A percentile compares a stretch with the other conserved stretches of the same genome.
Conservation (phyloP, 2,113 vertebrate species). For the Hydrochoerus hydrochaeris region DNA sequence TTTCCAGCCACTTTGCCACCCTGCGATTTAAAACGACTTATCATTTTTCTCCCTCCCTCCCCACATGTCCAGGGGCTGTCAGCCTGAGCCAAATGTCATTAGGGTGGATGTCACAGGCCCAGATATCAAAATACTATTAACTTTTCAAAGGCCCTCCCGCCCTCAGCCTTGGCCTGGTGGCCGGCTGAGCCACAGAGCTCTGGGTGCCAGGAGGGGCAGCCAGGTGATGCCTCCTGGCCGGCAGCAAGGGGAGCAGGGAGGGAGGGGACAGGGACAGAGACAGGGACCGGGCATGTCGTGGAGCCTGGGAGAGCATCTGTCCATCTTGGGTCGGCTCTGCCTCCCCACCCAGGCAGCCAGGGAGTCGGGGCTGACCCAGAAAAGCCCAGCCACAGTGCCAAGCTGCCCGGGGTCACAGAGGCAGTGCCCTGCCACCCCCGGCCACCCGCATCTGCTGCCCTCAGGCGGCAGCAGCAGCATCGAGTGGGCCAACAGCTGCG, state of each 20-base stretch:
- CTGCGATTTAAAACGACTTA: constrained; percentile 72
- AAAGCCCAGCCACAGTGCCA: fast-evolving
- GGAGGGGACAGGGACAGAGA: fast-evolving
- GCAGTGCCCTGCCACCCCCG: background rate
- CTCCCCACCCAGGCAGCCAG: background rate
- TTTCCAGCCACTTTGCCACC: constrained; percentile 59
- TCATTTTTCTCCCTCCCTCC: constrained; percentile 42
- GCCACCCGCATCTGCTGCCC: no score
- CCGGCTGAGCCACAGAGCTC: background rate
- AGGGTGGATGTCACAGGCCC: constrained; percentile 57
- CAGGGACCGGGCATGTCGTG: background rate
- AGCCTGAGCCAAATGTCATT: constrained; percentile 75
- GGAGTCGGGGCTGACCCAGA: background rate
- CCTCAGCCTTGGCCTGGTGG: background rate
- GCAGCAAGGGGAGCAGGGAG: fast-evolving
- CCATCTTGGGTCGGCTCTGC: background rate
- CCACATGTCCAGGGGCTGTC: constrained; percentile 49
- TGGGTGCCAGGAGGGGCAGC: fast-evolving
- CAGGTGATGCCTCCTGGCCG: background rate
- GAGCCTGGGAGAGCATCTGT: background rate
- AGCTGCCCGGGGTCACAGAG: background rate
- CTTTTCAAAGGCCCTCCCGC: constrained; percentile 73
- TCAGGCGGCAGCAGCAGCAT: background rate
- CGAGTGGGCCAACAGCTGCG: background rate
- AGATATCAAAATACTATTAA: constrained; percentile 79